Percentiles rank a stretch among this genome's conserved stretches.
These are phyloP conservation scores for Anisognathus igniventris DNA, from an alignment of 2,797 vertebrate species.

Conservation along the genomic window DNA sequence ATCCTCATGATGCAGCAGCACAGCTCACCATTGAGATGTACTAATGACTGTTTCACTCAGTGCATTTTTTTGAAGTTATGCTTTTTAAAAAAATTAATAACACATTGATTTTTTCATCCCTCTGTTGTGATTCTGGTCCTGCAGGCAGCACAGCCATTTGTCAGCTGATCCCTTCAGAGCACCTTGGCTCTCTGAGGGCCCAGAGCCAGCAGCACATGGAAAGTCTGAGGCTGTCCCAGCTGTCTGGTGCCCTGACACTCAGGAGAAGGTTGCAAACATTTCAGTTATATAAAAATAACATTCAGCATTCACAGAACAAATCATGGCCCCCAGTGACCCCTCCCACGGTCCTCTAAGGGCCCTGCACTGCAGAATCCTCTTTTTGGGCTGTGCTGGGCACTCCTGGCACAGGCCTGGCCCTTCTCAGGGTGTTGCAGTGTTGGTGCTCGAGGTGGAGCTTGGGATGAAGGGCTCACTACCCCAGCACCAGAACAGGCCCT, in stretches of 20 bases:
- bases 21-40: not conserved
- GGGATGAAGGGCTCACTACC: not conserved
- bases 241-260: not conserved
- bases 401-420: not conserved
- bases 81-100: not conserved
- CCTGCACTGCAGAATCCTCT: fast-evolving
- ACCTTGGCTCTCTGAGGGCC: not conserved
- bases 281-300: not conserved
- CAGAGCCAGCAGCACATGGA: not conserved
- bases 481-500: not conserved
- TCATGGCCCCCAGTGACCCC: fast-evolving
- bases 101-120: not conserved
- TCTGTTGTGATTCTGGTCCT: not conserved
- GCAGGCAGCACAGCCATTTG: not conserved
- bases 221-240: not conserved
- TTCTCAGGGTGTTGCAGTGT: fast-evolving
- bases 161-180: not conserved
- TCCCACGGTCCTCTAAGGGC: fast-evolving
- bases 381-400: fast-evolving
- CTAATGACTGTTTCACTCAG: not conserved
- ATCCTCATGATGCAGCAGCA: not conserved
- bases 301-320: not conserved
- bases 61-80: not conserved
- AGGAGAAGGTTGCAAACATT: not conserved
- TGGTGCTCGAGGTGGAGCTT: fast-evolving